These are phyloP conservation scores for Coregonus sp. DNA, from an alignment of 2,797 vertebrate species.

Conservation along the genomic window DNA sequence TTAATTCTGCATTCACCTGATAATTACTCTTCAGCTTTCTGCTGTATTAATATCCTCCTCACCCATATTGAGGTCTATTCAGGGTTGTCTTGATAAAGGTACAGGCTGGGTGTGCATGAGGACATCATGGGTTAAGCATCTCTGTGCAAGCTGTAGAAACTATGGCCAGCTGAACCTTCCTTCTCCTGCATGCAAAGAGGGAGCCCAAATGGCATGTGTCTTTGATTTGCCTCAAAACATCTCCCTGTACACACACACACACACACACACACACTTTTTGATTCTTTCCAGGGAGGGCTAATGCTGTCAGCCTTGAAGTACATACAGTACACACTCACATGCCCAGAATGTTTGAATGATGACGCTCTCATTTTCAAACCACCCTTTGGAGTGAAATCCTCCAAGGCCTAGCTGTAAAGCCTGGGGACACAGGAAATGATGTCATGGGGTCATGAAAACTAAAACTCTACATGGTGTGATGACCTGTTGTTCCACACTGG, in stretches of 20 bases:
- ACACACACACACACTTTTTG: constrained; percentile 5
- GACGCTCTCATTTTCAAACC: neutral
- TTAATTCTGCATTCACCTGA: neutral
- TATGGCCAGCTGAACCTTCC: constrained; percentile 1
- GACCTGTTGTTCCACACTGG: neutral
- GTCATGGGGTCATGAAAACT: neutral
- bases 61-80: neutral
- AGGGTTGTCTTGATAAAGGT: neutral
- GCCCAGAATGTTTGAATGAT: constrained; percentile 13
- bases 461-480: neutral
- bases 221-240: constrained; percentile 31
- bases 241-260: neutral
- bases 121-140: neutral
- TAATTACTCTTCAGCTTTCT: neutral
- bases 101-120: neutral
- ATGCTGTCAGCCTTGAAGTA: constrained; percentile 30
- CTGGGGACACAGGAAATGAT: neutral
- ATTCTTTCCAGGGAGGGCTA: constrained; percentile 9
- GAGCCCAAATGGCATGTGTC: constrained; percentile 22
- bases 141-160: constrained; percentile 7
- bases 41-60: neutral
- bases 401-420: neutral
- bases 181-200: constrained; percentile 1
- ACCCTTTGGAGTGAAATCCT: neutral
- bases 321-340: neutral